Base-by-base conservation (phyloP, 2,113 vertebrate genomes). In the Pandion haliaetus region DNA sequence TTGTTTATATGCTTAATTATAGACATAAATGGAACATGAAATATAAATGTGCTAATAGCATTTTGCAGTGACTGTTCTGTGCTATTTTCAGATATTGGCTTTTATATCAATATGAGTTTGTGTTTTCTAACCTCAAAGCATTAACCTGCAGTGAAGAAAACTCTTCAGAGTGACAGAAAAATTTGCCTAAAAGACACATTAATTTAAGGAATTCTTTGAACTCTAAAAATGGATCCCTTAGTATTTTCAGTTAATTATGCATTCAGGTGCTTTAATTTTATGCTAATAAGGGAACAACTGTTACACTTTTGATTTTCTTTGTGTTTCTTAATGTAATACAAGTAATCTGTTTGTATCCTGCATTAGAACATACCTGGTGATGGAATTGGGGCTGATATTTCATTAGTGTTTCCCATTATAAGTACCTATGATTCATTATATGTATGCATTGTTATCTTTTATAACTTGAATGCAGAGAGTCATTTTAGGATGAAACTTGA, bases 211-310 rank as follows among this genome's bases (percentile, higher is more conserved):
- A 82, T 82, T 97, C 70, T 97, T 97, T 97, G 90, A 86, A 94
- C 90, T 96, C 79, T 92, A 90, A 96, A 95, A 96, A 94, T 94
- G 44, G 96, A 95, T 92, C 29, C 1, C 21, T 79, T 96, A 91
- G 74, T 94, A 80, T 88, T 97, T 96, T 93, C 72, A 87, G 62
- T 97, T 65, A 97, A 88, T 97, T 97, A 94, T 95, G 69, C 47
- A 93, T 96, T 97, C 91, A 88, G 70, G 78, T 93, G 93, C 70
- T 96, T 98, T 96, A 97, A 97, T 98, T 97, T 97, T 97, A 97
- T 97, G 93, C 66, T 97, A 96, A 96, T 97, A 96, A 94, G 72
- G 24, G 32, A 72, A 86, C 79, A 96, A 83, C 79, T 63, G 50
- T 96, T 96, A 85, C 78, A 86, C 91, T 96, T 97, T 29, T 82